Evolutionary conservation across 2,113 vertebrate genomes (phyloP), one percentile per base, ranked within the genome.

Genomic region (Lagopus leucura): DNA sequence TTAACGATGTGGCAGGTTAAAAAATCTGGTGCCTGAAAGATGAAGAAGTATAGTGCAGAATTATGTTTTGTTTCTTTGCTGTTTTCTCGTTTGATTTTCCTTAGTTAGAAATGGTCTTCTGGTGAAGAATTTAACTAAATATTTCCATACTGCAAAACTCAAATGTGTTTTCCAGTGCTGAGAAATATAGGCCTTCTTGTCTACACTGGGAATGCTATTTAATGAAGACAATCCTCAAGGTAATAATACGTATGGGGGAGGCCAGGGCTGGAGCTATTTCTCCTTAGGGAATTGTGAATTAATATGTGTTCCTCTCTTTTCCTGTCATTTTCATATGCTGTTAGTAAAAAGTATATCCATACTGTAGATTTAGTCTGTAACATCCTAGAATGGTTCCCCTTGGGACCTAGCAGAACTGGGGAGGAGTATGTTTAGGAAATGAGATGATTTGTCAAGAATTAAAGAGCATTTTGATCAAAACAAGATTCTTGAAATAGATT

Each of bases 181-280:
- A 86, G 50, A 89, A 92, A 96, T 82, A 87, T 3, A 80, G 34
- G 14, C 75, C 75, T 90, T 45, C 72, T 94, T 91, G 86, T 86
- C 92, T 95, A 83, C 45, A 48, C 42, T 92, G 76, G 84, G 67
- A 95, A 86, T 88, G 86, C 76, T 77, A 73, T 94, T 86, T 94
- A 90, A 83, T 86, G 77, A 92, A 74, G 89, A 61, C 54, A 94
- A 52, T 34, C 64, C 50, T 82, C 60, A 28, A 87, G 83, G 54
- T 71, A 82, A 60, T 52, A 63, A 42, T 90, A 58, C 77, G 27
- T 75, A 67, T 54, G 57, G 43, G n/a, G 25, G 18, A 82, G 48
- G 27, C 61, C 86, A 43, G 25, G 54, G n/a, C 74, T 90, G 86
- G 55, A 92, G 57, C 25, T 92, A 55, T 93, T 95, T 94, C 25